Evolutionary conservation across 35 echinoderm and acorn worm species (phyloP), one percentile per base, ranked within the genome.

Genomic region (Heliocidaris tuberculata): DNA sequence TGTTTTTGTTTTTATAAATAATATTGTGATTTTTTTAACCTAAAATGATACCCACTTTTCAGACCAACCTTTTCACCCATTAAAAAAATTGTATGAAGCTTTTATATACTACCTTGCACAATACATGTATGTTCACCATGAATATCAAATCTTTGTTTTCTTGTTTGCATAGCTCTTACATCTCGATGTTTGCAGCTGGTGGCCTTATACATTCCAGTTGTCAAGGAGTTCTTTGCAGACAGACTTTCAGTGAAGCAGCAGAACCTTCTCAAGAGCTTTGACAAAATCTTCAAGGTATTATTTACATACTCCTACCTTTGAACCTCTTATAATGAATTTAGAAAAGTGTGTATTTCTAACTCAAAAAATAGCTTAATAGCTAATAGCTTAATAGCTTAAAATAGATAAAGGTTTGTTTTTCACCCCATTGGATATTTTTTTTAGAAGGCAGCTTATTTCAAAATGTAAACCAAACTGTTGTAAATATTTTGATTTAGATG

Each of bases 231-330:
- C 98, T 99, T 99, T 94, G 93, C 96, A 30, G 59, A 96, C 35
- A 88, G 96, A 32, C 90, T 99, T 16, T 96, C 96, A 61, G 85
- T 60, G 48, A 97, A 96, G 91, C 97, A 97, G 88, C 95, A 95
- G 32, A 96, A 94, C 88, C 94, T 99, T 3, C 92, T 97, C 0
- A 97, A 97, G 92, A 96, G 94, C 35, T 97, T 96, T 97, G 98
- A 99, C 86, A 99, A 99, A 97, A 99, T 99, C 86, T 95, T 94
- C 90, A 99, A 99, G 96, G 98, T 99, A 60, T 27, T 78, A 78
- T 78, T 78, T 78, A n/a, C 65, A 7, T 24, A n/a, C 8, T 78
- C 52, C 88, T 94, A 35, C 65, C 21, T 78, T 78, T 78, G 65
- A 78, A 7, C 27, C 21, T 78, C 65, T 86, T 94, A 24, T 12